Evolutionary conservation across 2,113 vertebrate species (phyloP).

Genomic region (Leptobrachium ailaonicum): DNA sequence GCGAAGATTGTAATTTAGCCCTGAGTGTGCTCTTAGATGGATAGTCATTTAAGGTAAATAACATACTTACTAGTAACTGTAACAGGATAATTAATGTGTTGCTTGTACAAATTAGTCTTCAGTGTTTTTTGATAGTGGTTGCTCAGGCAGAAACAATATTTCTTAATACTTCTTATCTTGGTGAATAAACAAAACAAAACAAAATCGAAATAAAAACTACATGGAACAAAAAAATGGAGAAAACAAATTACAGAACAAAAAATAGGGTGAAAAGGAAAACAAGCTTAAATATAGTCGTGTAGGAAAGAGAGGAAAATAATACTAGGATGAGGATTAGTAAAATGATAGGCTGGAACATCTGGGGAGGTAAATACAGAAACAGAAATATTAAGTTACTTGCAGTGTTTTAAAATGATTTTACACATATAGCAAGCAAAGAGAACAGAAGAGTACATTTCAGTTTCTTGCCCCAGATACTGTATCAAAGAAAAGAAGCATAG

Average conservation of each 20-base stretch:
- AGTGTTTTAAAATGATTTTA: slow-evolving; percentile 8
- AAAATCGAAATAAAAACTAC: slow-evolving; percentile 78
- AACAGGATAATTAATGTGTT: neutral
- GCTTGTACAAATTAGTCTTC: slow-evolving; percentile 68
- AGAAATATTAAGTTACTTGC: slow-evolving; percentile 57
- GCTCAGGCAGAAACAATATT: slow-evolving; percentile 77
- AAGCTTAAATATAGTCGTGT: slow-evolving; percentile 98
- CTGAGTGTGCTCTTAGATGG: no score
- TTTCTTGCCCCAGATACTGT: neutral
- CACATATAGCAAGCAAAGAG: slow-evolving; percentile 14
- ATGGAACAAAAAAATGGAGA: slow-evolving; percentile 68
- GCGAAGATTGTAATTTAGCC: no score
- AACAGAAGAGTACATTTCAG: neutral
- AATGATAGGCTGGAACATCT: slow-evolving; percentile 99
- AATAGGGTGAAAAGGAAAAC: slow-evolving; percentile 96
- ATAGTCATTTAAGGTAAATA: no score
- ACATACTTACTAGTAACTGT: slow-evolving; percentile 55
- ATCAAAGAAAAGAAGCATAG: neutral
- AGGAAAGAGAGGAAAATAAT: slow-evolving; percentile 98
- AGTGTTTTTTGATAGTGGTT: slow-evolving; percentile 79
- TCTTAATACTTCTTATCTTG: slow-evolving; percentile 86
- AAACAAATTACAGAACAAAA: slow-evolving; percentile 90
- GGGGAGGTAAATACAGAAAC: slow-evolving; percentile 74
- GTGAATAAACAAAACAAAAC: slow-evolving; percentile 82
- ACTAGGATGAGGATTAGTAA: slow-evolving; percentile 99